Conservation (phyloP, 2,888 invertebrate species). For the Sarcophaga subvicina region DNA sequence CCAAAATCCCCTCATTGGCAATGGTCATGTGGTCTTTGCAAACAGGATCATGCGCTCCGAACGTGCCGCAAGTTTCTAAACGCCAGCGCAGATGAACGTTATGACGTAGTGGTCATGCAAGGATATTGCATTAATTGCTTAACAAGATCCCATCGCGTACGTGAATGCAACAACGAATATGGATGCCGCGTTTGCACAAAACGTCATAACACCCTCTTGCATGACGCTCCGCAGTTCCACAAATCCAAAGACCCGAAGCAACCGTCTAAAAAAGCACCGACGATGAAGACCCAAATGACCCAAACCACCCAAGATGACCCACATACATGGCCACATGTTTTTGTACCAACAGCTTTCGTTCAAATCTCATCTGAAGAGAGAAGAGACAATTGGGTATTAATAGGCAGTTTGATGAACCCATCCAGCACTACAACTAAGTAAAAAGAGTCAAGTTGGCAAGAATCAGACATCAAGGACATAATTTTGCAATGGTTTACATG, state of each 20-base stretch:
- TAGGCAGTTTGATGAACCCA: not conserved
- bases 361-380: too few relatives aligned
- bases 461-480: too few relatives aligned
- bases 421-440: not conserved
- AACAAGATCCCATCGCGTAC: not conserved
- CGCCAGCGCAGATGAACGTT: not conserved
- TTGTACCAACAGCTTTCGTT: too few relatives aligned
- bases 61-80: not conserved
- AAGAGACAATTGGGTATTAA: too few relatives aligned
- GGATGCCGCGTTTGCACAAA: not conserved
- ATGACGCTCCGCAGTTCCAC: too few relatives aligned
- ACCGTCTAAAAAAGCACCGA: too few relatives aligned
- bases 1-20: too few relatives aligned
- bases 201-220: too few relatives aligned
- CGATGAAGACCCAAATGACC: too few relatives aligned
- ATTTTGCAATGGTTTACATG: too few relatives aligned
- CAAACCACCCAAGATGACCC: not conserved
- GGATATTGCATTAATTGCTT: not conserved
- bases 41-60: not conserved
- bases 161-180: not conserved
- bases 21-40: too few relatives aligned
- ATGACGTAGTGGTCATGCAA: not conserved
- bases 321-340: not conserved
- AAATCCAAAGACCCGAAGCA: too few relatives aligned
- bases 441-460: not conserved